Percentiles rank a stretch among this genome's conserved stretches.
These are phyloP conservation scores for Denticeps clupeoides DNA, from an alignment of 2,797 vertebrate genomes.

Conservation along the genomic window DNA sequence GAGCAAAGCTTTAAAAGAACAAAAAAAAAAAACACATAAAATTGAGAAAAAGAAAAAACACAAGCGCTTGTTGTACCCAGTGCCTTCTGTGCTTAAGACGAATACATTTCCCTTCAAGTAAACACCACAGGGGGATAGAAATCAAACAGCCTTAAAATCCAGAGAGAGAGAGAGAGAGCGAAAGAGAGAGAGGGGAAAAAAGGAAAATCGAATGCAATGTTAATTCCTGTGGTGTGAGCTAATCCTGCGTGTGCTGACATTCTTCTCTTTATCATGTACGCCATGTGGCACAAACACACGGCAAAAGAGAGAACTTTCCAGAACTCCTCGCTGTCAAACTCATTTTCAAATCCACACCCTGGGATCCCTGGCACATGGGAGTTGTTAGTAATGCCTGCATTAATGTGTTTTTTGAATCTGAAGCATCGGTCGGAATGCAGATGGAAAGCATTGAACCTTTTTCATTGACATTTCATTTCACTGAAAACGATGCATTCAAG, in stretches of 20 bases:
- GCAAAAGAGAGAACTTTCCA: constrained; percentile 18
- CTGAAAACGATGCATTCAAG: too few relatives aligned
- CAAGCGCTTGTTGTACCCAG: constrained; percentile 3
- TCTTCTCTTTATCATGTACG: constrained; percentile 39
- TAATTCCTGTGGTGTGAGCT: constrained; percentile 42
- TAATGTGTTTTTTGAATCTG: constrained; percentile 6
- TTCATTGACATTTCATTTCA: too few relatives aligned
- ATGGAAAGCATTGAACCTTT: not conserved
- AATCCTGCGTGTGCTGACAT: constrained; percentile 39
- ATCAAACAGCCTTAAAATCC: constrained; percentile 17
- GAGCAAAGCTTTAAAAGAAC: constrained; percentile 5
- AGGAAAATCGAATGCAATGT: constrained; percentile 20
- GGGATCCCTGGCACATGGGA: constrained; percentile 3
- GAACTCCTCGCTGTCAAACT: not conserved
- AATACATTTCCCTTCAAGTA: constrained; percentile 11
- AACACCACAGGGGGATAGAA: constrained; percentile 17
- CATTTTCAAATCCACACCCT: constrained; percentile 7
- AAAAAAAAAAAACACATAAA: not conserved
- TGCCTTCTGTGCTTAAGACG: constrained; percentile 12
- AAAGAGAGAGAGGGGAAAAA: too few relatives aligned
- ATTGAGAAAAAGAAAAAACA: constrained; percentile 11
- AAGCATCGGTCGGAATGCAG: not conserved
- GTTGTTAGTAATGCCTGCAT: constrained; percentile 3
- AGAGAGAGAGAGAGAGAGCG: too few relatives aligned
- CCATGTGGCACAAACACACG: constrained; percentile 25